phyloP scores from a whole-genome alignment of 2,113 vertebrate genomes.

The Ptyas mucosa region DNA sequence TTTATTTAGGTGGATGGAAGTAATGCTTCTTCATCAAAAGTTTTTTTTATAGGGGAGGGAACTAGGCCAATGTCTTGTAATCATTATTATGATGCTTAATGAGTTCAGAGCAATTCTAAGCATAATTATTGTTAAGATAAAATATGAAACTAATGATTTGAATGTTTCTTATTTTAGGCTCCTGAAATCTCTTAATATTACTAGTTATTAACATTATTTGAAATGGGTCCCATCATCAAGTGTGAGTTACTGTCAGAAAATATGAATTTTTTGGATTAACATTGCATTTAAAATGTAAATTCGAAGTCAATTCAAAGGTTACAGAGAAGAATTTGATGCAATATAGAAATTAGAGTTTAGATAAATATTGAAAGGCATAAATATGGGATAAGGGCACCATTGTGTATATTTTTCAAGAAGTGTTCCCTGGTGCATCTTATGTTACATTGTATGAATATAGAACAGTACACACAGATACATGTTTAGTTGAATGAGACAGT shows the following conservation, averaged over 20 bases:
- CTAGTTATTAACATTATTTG: not conserved
- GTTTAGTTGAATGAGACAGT: not conserved
- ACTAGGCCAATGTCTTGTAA: constrained; percentile 2
- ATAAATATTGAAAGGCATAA: not conserved
- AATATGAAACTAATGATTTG: not conserved
- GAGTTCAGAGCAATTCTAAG: not conserved
- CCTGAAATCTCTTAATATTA: not conserved
- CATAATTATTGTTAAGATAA: constrained; percentile 10
- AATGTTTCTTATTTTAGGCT: not conserved
- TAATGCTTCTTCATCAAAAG: not conserved
- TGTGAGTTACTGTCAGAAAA: not conserved
- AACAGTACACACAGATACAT: not conserved
- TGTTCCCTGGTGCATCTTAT: not conserved
- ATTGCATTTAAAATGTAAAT: not conserved
- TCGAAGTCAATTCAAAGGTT: not conserved
- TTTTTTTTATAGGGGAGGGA: not conserved
- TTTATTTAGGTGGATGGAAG: not conserved
- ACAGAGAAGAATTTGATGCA: not conserved
- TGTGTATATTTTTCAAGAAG: not conserved
- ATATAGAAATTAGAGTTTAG: not conserved
- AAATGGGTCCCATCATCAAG: not conserved
- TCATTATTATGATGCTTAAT: constrained; percentile 8
- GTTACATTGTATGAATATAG: not conserved
- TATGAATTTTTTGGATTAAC: not conserved
- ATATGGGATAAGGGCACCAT: not conserved